Evolutionary conservation across 2,888 invertebrate species (phyloP), one percentile per base, ranked within the genome.

Genomic region (Drosophila fulvimacula): DNA sequence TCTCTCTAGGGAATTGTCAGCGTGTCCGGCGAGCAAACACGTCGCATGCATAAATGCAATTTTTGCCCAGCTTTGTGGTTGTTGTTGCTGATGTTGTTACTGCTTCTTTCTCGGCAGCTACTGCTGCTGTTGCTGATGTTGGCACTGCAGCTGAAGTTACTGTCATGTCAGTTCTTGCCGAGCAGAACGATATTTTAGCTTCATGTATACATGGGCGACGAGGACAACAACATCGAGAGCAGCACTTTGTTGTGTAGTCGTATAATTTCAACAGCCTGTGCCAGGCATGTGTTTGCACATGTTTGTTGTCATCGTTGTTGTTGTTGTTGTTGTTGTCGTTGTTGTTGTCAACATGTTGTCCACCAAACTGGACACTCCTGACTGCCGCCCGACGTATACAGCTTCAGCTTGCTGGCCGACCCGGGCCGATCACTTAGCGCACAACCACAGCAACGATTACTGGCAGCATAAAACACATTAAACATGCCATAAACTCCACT

Each of bases 121-220:
- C 49, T 76, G 67, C 17, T 76, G 79, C 21, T 63, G 59, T 13
- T 70, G 42, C 46, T 61, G 74, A 41, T 75, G 67, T 63, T 73
- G 56, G 58, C 51, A 61, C 48, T 79, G 76, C 56, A 62, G 70
- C 69, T 76, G 79, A 75, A 75, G 76, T 79, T 79, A 69, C 70
- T 76, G 88, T 85, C 81, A 86, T 81, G 81, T 86, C 81, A 86
- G 69, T 68, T 80, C 81, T 73, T 73, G 77, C 81, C 68, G 66
- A 82, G 86, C 81, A 69, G 83, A 85, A 67, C 80, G 83, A 85
- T 80, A 85, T 80, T 80, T 85, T 76, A 80, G 80, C 82, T 68
- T 81, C 70, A 73, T 78, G 79, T 77, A 82, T 79, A 79, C 79
- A 76, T 41, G 62, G 19, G 7, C 86, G 67, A 63, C 56, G 60